phyloP scores from a whole-genome alignment of 2,888 invertebrate species.

The Sminthurides aquaticus region DNA sequence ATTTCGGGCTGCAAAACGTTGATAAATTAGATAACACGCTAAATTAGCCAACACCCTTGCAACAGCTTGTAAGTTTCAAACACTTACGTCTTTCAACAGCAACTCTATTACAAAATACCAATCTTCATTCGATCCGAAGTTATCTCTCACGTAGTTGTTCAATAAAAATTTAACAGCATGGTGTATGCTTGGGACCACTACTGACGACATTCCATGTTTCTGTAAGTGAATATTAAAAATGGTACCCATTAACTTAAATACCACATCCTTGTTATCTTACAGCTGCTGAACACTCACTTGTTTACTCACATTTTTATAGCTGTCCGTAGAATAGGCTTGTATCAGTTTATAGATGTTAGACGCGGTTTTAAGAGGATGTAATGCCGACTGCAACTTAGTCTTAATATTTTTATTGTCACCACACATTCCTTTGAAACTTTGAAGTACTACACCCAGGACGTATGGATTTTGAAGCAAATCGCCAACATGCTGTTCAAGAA shows the following conservation, averaged over 20 bases:
- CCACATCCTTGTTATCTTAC: too few relatives aligned
- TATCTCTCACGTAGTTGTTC: constrained; percentile 16
- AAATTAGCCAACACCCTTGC: not conserved
- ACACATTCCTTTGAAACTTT: constrained; percentile 14
- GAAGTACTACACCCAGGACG: constrained; percentile 26
- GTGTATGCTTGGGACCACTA: constrained; percentile 17
- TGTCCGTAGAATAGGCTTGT: constrained; percentile 6
- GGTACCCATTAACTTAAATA: too few relatives aligned
- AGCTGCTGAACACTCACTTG: not conserved
- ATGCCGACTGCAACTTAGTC: constrained; percentile 13
- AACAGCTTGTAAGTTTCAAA: too few relatives aligned
- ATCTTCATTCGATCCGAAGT: constrained; percentile 19
- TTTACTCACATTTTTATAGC: constrained; percentile 23
- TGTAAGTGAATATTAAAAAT: constrained; percentile 3
- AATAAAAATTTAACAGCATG: constrained; percentile 21
- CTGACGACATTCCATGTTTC: constrained; percentile 25
- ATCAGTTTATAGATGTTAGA: constrained; percentile 9
- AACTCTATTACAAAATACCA: constrained; percentile 19
- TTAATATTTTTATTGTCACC: constrained; percentile 14
- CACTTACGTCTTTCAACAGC: constrained; percentile 32
- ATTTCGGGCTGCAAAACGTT: constrained; percentile 20
- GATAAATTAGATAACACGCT: constrained; percentile 16
- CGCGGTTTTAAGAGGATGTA: constrained; percentile 15
- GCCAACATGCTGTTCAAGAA: constrained; percentile 24
- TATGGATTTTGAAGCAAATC: constrained; percentile 30